These are phyloP conservation scores for Stenotaenia linearis DNA, from an alignment of 2,888 invertebrate species.

Conservation along the genomic window DNA sequence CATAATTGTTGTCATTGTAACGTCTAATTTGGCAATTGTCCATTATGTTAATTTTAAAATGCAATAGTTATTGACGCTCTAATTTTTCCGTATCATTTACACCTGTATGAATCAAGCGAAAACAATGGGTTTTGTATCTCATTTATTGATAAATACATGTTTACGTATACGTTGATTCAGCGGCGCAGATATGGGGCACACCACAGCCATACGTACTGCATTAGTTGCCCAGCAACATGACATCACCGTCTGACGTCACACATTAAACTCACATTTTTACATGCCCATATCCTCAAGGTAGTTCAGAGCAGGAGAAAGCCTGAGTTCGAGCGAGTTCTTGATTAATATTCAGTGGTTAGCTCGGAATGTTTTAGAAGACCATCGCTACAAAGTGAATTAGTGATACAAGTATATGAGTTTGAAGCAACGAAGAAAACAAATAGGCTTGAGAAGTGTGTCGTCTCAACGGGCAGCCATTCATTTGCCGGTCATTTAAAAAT, in stretches of 20 bases:
- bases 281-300: not conserved
- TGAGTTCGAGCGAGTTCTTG: not conserved
- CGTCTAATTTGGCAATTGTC: too few relatives aligned
- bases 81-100: too few relatives aligned
- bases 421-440: not conserved
- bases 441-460: not conserved
- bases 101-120: too few relatives aligned
- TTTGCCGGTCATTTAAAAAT: not conserved
- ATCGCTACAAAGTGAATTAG: not conserved
- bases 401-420: not conserved
- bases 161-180: not conserved
- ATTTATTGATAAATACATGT: not conserved
- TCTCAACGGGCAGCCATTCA: conserved; percentile 10
- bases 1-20: too few relatives aligned
- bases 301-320: not conserved
- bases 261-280: not conserved
- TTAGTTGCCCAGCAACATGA: not conserved
- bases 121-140: too few relatives aligned
- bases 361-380: not conserved
- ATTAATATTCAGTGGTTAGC: not conserved
- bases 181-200: not conserved
- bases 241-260: not conserved
- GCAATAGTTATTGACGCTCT: too few relatives aligned
- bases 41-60: too few relatives aligned
- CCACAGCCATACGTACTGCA: not conserved